Base-by-base conservation (phyloP, 1,140 invertebrate species). In the Drosophila bocki region DNA sequence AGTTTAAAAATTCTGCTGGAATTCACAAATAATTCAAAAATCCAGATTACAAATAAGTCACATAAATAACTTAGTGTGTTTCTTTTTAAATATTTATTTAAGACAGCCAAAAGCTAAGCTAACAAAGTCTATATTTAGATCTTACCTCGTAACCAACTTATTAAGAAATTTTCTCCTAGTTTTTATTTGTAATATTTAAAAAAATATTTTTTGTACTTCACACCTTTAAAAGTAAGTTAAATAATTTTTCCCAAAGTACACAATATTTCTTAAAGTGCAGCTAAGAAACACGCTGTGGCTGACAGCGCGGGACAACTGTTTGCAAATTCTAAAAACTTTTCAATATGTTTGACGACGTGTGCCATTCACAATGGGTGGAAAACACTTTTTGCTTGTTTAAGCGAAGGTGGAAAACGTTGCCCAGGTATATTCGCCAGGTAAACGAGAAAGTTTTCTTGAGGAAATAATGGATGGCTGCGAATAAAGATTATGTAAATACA, bases 321-420 rank as follows among this genome's bases (percentile, higher is more conserved):
- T 90, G 78, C 81, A 90, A 88, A 90, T 85, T 90, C 85, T 76
- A 72, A 77, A 82, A 90, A 90, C 71, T 90, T 90, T 90, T 90
- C 85, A 85, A 90, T 90, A 90, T 84, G 85, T 84, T 72, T 74
- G 80, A 54, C 64, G 75, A 78, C 75, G 75, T 78, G 64, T 78
- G 64, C 75, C 56, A 78, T 69, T 45, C 65, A 78, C 75, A 62
- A 78, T 77, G 75, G 75, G 45, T 61, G 74, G 74, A 32, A 67
- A 76, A 59, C 61, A 54, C 50, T 76, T 75, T 58, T 67, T 59
- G 57, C 74, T 68, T 68, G 50, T 29, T 65, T 57, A 65, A 75
- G 42, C 59, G 42, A 48, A 75, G 58, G 70, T 65, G 70, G 70
- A 59, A 72, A 48, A 48, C 35, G 54, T 11, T 17, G 37, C 22